Conservation (phyloP, 1,140 invertebrate species). For the Heterodera carotae region DNA sequence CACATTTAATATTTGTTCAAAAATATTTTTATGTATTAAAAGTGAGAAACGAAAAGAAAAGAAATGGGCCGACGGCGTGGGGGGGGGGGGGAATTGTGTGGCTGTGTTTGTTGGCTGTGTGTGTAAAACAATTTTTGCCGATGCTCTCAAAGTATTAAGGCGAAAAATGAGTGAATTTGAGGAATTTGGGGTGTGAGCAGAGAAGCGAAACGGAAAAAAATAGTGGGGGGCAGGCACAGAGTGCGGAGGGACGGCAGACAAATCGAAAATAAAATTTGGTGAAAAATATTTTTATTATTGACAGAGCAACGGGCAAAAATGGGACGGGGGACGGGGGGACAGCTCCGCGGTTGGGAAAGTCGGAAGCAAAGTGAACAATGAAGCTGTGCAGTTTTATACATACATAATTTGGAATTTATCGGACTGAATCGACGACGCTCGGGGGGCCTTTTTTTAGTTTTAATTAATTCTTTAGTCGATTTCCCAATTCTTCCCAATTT, state of each 20-base stretch:
- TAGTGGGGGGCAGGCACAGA: not conserved
- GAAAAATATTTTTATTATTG: constrained; percentile 3
- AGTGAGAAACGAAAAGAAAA: not conserved
- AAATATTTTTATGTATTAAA: constrained; percentile 1
- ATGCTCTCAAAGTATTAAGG: constrained; percentile 2
- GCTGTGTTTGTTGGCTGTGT: too few relatives aligned
- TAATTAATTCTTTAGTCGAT: too few relatives aligned
- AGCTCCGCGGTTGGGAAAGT: not conserved
- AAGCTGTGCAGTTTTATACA: not conserved
- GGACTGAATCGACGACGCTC: not conserved
- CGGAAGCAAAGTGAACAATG: not conserved
- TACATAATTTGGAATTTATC: not conserved
- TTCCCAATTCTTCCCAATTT: too few relatives aligned
- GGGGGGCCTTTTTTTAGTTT: not conserved
- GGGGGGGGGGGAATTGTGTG: not conserved
- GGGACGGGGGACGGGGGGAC: too few relatives aligned
- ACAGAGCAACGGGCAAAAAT: not conserved
- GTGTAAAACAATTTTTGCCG: constrained; percentile 2
- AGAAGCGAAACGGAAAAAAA: not conserved
- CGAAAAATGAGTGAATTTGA: constrained; percentile 1
- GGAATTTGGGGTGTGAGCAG: not conserved
- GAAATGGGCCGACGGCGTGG: not conserved
- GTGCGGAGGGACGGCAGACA: not conserved
- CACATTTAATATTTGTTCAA: not conserved
- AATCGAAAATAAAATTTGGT: constrained; percentile 3